Conservation (phyloP, 2,113 vertebrate genomes). For the Donacobius atricapilla region DNA sequence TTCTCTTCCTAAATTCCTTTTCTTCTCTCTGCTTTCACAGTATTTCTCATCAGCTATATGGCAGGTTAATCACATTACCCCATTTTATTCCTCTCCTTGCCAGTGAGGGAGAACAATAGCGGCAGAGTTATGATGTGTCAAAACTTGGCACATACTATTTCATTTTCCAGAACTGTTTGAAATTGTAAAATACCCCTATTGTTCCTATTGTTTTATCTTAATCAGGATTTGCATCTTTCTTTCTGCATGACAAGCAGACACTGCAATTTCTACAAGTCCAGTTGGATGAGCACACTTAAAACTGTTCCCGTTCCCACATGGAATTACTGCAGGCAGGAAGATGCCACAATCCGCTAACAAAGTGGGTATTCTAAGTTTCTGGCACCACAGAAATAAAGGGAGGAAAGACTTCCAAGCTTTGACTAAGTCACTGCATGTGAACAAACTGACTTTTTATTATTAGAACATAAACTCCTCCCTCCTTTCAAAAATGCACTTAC, state of each 20-base stretch:
- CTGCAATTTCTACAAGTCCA: background rate
- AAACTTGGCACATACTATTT: background rate
- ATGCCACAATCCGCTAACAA: background rate
- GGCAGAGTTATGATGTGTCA: background rate
- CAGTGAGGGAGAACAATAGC: background rate
- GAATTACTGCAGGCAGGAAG: background rate
- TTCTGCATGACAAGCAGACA: background rate
- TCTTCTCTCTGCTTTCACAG: background rate
- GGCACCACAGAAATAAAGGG: background rate
- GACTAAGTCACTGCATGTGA: background rate
- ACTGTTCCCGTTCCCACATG: background rate
- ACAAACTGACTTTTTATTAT: background rate
- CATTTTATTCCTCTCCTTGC: background rate
- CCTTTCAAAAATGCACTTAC: background rate
- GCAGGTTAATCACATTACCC: background rate
- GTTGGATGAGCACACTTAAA: background rate
- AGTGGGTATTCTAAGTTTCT: background rate
- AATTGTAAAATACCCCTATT: background rate
- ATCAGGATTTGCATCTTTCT: background rate
- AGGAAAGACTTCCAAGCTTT: background rate
- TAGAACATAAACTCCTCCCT: background rate
- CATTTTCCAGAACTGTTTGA: background rate
- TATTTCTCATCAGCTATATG: background rate
- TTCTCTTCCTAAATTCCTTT: background rate
- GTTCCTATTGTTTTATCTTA: background rate